Evolutionary conservation across 2,888 invertebrate genomes (phyloP).

Genomic region (Cerastis leucographa): DNA sequence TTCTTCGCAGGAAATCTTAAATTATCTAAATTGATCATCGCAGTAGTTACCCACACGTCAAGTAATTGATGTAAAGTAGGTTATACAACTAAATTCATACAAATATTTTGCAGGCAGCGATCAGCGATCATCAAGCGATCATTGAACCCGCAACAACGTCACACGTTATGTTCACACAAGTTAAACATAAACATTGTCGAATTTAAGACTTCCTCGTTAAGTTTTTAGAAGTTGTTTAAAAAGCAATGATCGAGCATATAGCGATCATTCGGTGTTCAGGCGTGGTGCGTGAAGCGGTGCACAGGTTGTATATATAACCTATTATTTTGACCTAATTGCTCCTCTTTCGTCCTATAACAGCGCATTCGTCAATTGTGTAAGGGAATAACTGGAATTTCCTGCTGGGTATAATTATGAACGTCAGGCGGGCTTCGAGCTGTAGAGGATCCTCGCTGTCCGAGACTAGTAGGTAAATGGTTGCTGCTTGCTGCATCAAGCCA

Average conservation of each 20-base stretch:
- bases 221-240: conserved; percentile 9
- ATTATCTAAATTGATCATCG: neutral
- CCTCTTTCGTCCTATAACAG: neutral
- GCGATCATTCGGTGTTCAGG: conserved; percentile 5
- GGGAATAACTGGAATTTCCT: neutral
- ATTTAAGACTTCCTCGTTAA: conserved; percentile 3
- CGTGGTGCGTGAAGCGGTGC: neutral
- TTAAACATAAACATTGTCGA: neutral
- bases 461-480: neutral
- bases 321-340: conserved; percentile 1
- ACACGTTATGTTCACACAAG: neutral
- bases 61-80: conserved; percentile 22
- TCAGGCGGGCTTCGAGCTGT: neutral
- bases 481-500: neutral
- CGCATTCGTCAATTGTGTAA: neutral
- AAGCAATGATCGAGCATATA: neutral
- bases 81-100: neutral
- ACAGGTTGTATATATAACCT: neutral
- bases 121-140: conserved; percentile 1
- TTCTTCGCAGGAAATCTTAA: neutral
- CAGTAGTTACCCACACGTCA: neutral
- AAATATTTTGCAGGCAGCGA: neutral
- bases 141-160: conserved; percentile 10
- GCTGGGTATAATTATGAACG: neutral
- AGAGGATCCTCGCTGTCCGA: no score